phyloP scores from a whole-genome alignment of 2,797 vertebrate genomes.

The Mastacembelus armatus region DNA sequence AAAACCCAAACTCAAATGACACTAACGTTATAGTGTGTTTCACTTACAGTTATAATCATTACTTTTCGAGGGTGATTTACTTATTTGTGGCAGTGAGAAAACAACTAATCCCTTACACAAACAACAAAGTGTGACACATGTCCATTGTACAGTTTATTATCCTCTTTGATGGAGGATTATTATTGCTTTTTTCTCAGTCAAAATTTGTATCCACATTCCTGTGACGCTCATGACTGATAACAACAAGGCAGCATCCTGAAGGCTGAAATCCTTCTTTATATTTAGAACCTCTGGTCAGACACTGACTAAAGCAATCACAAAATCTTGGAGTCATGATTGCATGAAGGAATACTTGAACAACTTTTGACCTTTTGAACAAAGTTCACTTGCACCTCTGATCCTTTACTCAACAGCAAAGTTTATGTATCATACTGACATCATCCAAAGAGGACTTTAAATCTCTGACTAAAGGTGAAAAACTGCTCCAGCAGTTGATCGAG shows the following conservation, averaged over 20 bases:
- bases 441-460: conserved; percentile 14
- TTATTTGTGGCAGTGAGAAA: not conserved
- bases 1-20: too few relatives aligned
- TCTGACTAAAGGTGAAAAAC: conserved; percentile 58
- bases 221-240: conserved; percentile 41
- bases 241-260: conserved; percentile 56
- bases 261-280: conserved; percentile 14
- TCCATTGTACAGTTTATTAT: conserved; percentile 60
- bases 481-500: conserved; percentile 57
- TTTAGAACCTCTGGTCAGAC: conserved; percentile 12
- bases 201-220: conserved; percentile 30
- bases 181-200: conserved; percentile 53
- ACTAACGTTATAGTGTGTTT: not conserved
- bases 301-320: conserved; percentile 7
- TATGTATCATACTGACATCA: conserved; percentile 23
- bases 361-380: conserved; percentile 29
- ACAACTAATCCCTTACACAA: not conserved
- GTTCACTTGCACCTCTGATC: not conserved
- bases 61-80: not conserved
- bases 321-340: conserved; percentile 8
- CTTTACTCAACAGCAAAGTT: conserved; percentile 6
- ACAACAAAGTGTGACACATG: conserved; percentile 10
- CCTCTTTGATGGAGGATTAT: conserved; percentile 42
- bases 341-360: conserved; percentile 15
- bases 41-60: not conserved